These are phyloP conservation scores for Pteruthius melanotis DNA, from an alignment of 2,113 vertebrate genomes.

Conservation along the genomic window DNA sequence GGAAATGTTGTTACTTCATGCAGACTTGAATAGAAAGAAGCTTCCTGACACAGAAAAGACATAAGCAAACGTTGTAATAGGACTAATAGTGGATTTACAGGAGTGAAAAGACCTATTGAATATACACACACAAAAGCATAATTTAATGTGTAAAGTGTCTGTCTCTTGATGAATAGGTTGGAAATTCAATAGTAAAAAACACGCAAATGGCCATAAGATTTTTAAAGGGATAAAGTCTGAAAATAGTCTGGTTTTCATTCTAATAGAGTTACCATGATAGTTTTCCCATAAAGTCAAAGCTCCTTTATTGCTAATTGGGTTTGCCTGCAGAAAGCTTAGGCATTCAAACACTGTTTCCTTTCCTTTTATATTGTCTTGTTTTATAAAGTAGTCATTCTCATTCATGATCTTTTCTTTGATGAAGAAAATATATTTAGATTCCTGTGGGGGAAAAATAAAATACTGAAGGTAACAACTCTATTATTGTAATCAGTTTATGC, in stretches of 20 bases:
- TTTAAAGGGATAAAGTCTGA: constrained; percentile 33
- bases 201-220: constrained; percentile 14
- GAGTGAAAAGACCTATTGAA: constrained; percentile 38
- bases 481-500: background rate
- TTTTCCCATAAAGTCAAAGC: constrained; percentile 11
- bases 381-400: background rate
- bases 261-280: background rate
- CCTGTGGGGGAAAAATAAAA: background rate
- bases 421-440: constrained; percentile 1
- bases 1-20: constrained; percentile 17
- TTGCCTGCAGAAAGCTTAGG: background rate
- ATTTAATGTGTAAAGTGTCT: constrained; percentile 13
- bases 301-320: constrained; percentile 26
- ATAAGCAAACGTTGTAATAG: background rate
- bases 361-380: background rate
- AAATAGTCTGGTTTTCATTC: constrained; percentile 17
- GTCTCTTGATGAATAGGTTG: constrained; percentile 29
- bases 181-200: constrained; percentile 21
- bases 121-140: constrained; percentile 13
- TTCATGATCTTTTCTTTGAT: constrained; percentile 12
- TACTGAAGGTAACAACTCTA: background rate
- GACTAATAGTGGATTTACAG: constrained; percentile 29
- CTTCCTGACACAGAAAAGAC: constrained; percentile 23
- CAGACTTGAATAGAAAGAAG: constrained; percentile 28
- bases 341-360: background rate